Evolutionary conservation across 2,113 vertebrate species (phyloP).

Genomic region (Sylvia atricapilla): DNA sequence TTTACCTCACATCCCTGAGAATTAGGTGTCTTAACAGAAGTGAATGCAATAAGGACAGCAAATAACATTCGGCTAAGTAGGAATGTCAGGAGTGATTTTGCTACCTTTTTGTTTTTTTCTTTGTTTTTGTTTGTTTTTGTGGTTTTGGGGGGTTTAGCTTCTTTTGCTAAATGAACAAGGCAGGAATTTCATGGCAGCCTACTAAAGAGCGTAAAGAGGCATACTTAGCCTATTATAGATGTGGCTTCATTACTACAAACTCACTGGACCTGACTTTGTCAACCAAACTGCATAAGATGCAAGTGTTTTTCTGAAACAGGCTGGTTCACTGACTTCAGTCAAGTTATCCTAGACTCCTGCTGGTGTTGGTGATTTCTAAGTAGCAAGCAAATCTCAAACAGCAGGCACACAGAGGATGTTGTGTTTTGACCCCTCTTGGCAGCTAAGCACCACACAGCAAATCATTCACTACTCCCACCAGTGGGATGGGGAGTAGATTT

Average conservation of each 20-base stretch:
- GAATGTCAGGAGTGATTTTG: neutral
- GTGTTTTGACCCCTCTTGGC: neutral
- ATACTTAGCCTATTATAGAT: neutral
- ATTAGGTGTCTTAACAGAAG: neutral
- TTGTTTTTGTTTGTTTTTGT: too few species aligned
- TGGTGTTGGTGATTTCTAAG: neutral
- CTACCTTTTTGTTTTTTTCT: neutral
- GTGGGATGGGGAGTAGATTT: neutral
- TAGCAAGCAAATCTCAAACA: neutral
- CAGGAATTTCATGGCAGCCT: fast-evolving
- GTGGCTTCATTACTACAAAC: neutral
- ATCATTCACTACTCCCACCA: neutral
- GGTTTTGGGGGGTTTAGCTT: too few species aligned
- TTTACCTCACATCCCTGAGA: neutral
- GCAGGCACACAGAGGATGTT: too few species aligned
- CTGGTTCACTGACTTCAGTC: neutral
- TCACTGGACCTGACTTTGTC: neutral
- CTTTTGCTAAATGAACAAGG: neutral
- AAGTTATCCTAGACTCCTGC: neutral
- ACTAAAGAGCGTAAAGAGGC: neutral
- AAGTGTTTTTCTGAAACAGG: neutral
- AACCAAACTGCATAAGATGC: neutral
- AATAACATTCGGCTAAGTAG: neutral
- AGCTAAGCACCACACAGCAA: neutral
- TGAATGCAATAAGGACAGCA: neutral